A percentile compares a stretch with the other conserved stretches of the same genome.
Evolutionary conservation across 2,113 vertebrate species (phyloP).

Genomic region (Steatornis caripensis): DNA sequence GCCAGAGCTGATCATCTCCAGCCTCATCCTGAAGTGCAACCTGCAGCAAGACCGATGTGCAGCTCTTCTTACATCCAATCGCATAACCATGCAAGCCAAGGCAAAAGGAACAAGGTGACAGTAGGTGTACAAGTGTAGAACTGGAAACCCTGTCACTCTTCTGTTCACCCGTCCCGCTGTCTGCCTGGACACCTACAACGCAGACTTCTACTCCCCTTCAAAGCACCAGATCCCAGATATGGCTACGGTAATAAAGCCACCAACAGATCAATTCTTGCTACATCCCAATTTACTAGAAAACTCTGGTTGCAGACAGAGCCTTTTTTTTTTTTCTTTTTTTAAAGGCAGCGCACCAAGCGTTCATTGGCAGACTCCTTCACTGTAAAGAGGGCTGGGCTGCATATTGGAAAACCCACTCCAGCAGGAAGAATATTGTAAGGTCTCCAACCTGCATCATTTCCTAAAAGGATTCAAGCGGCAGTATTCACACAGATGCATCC

Average conservation of each 20-base stretch:
- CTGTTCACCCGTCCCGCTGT: too few species aligned
- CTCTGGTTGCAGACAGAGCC: background rate
- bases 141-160: background rate
- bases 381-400: background rate
- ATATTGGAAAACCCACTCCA: background rate
- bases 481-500: conserved; percentile 13
- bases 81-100: background rate
- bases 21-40: background rate
- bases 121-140: background rate
- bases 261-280: background rate
- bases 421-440: background rate
- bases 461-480: background rate
- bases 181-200: background rate
- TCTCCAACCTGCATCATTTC: conserved; percentile 15
- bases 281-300: background rate
- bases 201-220: background rate
- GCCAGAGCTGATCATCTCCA: background rate
- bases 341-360: background rate
- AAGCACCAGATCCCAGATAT: background rate
- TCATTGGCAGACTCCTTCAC: background rate
- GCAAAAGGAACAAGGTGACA: background rate
- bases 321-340: background rate
- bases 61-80: background rate
- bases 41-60: background rate
- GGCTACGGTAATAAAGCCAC: background rate